Conservation (phyloP, 2,888 invertebrate genomes). For the Dendrolimus pini region DNA sequence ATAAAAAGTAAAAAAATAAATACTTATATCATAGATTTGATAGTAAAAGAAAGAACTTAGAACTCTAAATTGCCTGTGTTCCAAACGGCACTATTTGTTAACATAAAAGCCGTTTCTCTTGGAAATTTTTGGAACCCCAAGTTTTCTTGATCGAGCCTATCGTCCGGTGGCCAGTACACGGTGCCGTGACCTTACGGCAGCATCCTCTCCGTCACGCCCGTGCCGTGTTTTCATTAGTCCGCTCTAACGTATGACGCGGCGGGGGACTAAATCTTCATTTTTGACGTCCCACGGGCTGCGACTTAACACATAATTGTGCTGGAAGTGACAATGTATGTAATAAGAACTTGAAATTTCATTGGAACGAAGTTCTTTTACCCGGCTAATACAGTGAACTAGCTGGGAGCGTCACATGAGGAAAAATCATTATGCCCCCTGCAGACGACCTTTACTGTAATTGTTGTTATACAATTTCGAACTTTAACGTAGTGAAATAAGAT, state of each 20-base stretch:
- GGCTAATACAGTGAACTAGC: not conserved
- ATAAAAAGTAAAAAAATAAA: no score
- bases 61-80: no score
- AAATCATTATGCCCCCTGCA: no score
- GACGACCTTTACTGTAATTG: no score
- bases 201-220: constrained; percentile 7
- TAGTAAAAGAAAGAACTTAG: no score
- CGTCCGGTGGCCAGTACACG: not conserved
- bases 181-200: not conserved
- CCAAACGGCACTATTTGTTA: no score
- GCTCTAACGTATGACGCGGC: constrained; percentile 72
- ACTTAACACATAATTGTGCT: constrained; percentile 19
- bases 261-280: constrained; percentile 76
- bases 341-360: not conserved
- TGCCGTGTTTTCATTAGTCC: constrained; percentile 69
- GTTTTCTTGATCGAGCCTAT: not conserved
- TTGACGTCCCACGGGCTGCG: constrained; percentile 69
- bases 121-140: no score
- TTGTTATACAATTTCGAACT: no score
- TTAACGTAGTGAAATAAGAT: no score
- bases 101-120: no score
- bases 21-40: no score
- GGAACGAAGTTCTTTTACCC: not conserved
- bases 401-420: not conserved
- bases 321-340: constrained; percentile 23